Evolutionary conservation across 2,888 invertebrate genomes (phyloP).

Genomic region (Tachina grossa): DNA sequence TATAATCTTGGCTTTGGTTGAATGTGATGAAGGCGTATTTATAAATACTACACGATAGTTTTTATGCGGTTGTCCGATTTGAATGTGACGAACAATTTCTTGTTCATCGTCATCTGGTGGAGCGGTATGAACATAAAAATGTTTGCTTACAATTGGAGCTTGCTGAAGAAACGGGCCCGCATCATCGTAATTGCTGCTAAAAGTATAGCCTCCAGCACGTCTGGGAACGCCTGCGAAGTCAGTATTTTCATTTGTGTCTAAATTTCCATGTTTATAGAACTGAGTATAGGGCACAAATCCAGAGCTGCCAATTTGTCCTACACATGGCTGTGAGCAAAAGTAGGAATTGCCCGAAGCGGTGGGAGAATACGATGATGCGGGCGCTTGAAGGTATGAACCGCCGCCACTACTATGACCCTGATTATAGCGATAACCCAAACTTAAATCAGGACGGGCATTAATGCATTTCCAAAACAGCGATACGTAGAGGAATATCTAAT

Average conservation of each 20-base stretch:
- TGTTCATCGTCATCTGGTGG: slow-evolving; percentile 81
- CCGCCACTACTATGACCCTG: slow-evolving; percentile 74
- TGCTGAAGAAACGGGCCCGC: slow-evolving; percentile 61
- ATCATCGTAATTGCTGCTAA: slow-evolving; percentile 68
- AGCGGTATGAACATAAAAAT: slow-evolving; percentile 81
- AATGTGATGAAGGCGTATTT: slow-evolving; percentile 79
- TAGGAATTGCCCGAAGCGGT: slow-evolving; percentile 76
- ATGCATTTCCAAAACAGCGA: slow-evolving; percentile 61
- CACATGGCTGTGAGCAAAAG: slow-evolving; percentile 72
- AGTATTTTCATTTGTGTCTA: neutral
- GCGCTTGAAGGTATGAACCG: slow-evolving; percentile 71
- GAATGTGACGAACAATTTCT: slow-evolving; percentile 79
- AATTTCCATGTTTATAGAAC: neutral
- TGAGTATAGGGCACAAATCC: slow-evolving; percentile 65
- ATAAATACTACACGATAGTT: slow-evolving; percentile 82
- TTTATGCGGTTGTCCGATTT: slow-evolving; percentile 79
- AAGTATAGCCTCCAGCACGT: neutral
- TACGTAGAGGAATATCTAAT: slow-evolving; percentile 76
- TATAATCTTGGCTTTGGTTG: slow-evolving; percentile 79
- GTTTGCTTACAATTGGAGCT: slow-evolving; percentile 79
- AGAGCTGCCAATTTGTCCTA: slow-evolving; percentile 70
- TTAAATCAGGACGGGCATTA: slow-evolving; percentile 78
- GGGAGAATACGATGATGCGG: slow-evolving; percentile 73
- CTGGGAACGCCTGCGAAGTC: neutral
- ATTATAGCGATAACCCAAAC: slow-evolving; percentile 78